Evolutionary conservation across 2,797 vertebrate genomes (phyloP).

Genomic region (Sebastes oblongus): DNA sequence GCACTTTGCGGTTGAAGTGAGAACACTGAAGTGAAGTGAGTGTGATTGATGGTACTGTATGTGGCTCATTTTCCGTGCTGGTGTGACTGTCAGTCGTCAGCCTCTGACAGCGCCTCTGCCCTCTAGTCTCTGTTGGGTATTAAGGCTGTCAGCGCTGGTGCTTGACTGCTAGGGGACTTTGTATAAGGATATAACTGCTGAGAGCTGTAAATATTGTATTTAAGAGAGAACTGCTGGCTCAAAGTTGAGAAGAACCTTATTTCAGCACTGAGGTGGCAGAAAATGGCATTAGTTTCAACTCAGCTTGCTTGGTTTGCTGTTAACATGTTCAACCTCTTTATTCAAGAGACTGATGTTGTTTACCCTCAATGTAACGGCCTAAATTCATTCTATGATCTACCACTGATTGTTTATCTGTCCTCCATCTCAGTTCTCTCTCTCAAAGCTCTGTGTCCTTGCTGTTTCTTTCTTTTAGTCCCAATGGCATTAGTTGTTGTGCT

Average conservation of each 20-base stretch:
- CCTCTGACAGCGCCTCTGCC: slow-evolving; percentile 67
- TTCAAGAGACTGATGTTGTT: slow-evolving; percentile 1
- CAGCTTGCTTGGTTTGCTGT: slow-evolving; percentile 13
- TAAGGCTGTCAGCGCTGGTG: slow-evolving; percentile 61
- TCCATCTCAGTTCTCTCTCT: neutral
- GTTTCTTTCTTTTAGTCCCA: neutral
- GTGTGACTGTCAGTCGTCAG: slow-evolving; percentile 58
- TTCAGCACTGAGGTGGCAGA: slow-evolving; percentile 26
- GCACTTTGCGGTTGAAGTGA: neutral
- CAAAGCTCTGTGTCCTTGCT: slow-evolving; percentile 1
- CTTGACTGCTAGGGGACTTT: slow-evolving; percentile 56
- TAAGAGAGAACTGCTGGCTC: slow-evolving; percentile 22
- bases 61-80: slow-evolving; percentile 32
- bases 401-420: neutral
- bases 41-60: slow-evolving; percentile 49
- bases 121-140: slow-evolving; percentile 65
- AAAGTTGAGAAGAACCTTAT: slow-evolving; percentile 21
- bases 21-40: slow-evolving; percentile 10
- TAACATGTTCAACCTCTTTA: slow-evolving; percentile 8
- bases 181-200: slow-evolving; percentile 60
- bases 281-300: slow-evolving; percentile 37
- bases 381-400: slow-evolving; percentile 4
- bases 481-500: slow-evolving; percentile 1
- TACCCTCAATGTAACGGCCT: neutral
- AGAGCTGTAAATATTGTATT: slow-evolving; percentile 53